Conservation (phyloP, 1,140 invertebrate genomes). For the Euura lappo region DNA sequence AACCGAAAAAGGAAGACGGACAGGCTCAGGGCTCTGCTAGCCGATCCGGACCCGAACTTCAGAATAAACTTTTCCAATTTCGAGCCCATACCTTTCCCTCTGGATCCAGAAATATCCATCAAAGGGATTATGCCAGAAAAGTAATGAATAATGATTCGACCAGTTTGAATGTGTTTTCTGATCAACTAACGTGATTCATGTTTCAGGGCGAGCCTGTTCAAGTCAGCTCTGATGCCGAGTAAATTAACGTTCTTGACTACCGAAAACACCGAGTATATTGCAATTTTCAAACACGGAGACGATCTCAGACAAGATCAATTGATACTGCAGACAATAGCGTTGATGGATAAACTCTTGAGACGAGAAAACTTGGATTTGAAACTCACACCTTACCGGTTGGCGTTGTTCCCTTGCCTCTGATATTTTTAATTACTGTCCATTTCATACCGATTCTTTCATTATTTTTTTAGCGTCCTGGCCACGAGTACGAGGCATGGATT, state of each 20-base stretch:
- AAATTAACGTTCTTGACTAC: conserved; percentile 89
- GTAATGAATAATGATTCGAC: conserved; percentile 40
- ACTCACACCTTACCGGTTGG: conserved; percentile 88
- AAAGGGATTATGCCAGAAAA: conserved; percentile 89
- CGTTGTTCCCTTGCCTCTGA: conserved; percentile 7
- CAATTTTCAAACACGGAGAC: conserved; percentile 99
- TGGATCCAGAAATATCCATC: conserved; percentile 91
- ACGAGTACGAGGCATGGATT: conserved; percentile 96
- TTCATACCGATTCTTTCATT: conserved; percentile 32
- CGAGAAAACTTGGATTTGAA: conserved; percentile 95
- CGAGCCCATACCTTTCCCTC: conserved; percentile 90
- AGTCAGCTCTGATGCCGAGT: conserved; percentile 97
- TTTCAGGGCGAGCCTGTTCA: conserved; percentile 86
- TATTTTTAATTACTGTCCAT: not conserved
- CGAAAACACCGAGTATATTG: conserved; percentile 86
- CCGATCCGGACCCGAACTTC: conserved; percentile 77
- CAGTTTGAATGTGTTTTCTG: not conserved
- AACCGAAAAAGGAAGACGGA: conserved; percentile 93
- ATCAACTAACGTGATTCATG: conserved; percentile 16
- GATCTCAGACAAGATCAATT: conserved; percentile 99
- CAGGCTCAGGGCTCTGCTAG: conserved; percentile 80
- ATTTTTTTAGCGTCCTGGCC: conserved; percentile 71
- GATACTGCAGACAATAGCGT: conserved; percentile 94
- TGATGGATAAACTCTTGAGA: conserved; percentile 96
- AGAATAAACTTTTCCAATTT: conserved; percentile 92